These are phyloP conservation scores for Antheraea assamensis DNA, from an alignment of 2,888 invertebrate species.

Conservation along the genomic window DNA sequence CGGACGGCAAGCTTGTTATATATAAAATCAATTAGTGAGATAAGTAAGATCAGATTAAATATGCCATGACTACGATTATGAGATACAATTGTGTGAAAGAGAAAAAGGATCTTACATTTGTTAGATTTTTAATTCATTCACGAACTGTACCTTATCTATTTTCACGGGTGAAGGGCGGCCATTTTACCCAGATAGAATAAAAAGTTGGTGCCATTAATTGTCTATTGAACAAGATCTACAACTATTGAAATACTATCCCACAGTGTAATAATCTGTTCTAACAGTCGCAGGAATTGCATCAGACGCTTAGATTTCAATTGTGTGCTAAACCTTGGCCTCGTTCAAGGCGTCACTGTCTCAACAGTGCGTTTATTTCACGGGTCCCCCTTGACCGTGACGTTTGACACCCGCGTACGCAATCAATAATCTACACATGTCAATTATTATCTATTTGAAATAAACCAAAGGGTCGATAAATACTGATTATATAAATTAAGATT, in stretches of 20 bases:
- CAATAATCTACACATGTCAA: not conserved
- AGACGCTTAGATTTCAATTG: slow-evolving; percentile 11
- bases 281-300: slow-evolving; percentile 8
- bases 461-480: not conserved
- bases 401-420: not conserved
- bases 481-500: not conserved
- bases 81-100: not conserved
- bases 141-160: not conserved
- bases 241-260: not conserved
- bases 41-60: too few species aligned
- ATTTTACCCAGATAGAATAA: not conserved
- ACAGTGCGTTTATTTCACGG: slow-evolving; percentile 5
- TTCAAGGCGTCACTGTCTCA: slow-evolving; percentile 7
- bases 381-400: slow-evolving; percentile 11
- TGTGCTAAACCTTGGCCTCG: slow-evolving; percentile 3
- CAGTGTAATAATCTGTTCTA: slow-evolving; percentile 1
- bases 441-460: not conserved
- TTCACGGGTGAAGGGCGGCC: not conserved
- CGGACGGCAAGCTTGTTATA: too few species aligned
- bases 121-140: not conserved
- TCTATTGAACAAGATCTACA: not conserved
- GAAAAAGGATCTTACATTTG: not conserved
- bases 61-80: too few species aligned
- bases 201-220: not conserved
- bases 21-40: too few species aligned